These are phyloP conservation scores for Gymnorhina tibicen DNA, from an alignment of 2,113 vertebrate genomes.

Conservation along the genomic window DNA sequence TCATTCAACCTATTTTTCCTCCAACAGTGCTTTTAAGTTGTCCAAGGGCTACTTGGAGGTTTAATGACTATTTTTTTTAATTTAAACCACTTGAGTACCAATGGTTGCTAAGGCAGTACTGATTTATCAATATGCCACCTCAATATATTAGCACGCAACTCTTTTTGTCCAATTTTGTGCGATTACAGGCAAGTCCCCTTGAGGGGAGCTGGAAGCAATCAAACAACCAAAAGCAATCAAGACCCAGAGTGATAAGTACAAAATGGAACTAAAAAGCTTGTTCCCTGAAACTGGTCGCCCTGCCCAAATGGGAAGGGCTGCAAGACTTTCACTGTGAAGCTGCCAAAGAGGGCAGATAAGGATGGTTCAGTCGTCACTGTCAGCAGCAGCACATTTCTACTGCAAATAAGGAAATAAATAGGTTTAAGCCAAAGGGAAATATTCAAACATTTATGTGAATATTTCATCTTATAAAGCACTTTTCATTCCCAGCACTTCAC, in stretches of 20 bases:
- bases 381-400: not conserved
- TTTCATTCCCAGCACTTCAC: not conserved
- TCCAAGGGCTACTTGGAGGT: not conserved
- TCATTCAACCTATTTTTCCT: not conserved
- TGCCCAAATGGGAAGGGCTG: not conserved
- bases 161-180: not conserved
- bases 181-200: not conserved
- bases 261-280: not conserved
- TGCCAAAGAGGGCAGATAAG: not conserved
- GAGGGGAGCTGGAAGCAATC: not conserved
- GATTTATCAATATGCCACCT: slow-evolving; percentile 6
- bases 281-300: not conserved
- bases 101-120: not conserved
- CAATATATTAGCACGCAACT: not conserved
- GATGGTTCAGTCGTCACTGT: not conserved
- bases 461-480: not conserved
- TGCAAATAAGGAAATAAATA: not conserved
- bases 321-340: not conserved
- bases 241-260: not conserved
- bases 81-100: not conserved
- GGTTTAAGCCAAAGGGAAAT: not conserved
- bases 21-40: not conserved
- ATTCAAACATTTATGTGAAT: not conserved
- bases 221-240: not conserved
- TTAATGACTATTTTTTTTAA: not conserved